Conservation (phyloP, 2,113 vertebrate species). For the Mesoclemmys tuberculata region DNA sequence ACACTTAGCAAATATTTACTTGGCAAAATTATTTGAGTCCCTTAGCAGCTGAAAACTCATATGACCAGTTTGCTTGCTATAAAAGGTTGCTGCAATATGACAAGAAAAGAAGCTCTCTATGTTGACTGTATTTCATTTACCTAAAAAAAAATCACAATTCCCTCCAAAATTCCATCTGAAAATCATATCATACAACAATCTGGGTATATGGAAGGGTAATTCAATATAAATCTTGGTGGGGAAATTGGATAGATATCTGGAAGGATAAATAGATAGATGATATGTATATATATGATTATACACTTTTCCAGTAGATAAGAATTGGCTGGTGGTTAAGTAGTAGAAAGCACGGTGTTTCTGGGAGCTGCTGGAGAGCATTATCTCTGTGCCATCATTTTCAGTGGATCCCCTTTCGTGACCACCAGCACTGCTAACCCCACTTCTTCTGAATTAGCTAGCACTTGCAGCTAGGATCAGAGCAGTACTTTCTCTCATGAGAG, state of each 20-base stretch:
- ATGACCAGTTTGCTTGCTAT: neutral
- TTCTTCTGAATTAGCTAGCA: neutral
- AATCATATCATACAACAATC: neutral
- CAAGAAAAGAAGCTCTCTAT: neutral
- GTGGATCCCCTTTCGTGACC: neutral
- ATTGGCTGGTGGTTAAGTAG: neutral
- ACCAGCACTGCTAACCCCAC: neutral
- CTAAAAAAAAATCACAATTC: neutral
- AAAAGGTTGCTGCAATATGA: neutral
- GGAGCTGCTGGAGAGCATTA: neutral
- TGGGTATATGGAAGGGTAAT: neutral
- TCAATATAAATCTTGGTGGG: neutral
- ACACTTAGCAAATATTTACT: slow-evolving; percentile 33
- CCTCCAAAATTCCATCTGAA: neutral
- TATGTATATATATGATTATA: neutral
- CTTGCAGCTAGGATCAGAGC: neutral
- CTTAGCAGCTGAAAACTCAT: neutral
- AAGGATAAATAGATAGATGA: neutral
- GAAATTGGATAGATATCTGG: neutral
- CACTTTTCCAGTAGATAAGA: neutral
- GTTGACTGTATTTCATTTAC: neutral
- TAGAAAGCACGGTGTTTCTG: neutral
- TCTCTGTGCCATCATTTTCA: neutral
- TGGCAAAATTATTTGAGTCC: neutral
- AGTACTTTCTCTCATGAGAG: neutral